Evolutionary conservation across 2,888 invertebrate genomes (phyloP), one percentile per base, ranked within the genome.

Genomic region (Brachypalpus laphriformis): DNA sequence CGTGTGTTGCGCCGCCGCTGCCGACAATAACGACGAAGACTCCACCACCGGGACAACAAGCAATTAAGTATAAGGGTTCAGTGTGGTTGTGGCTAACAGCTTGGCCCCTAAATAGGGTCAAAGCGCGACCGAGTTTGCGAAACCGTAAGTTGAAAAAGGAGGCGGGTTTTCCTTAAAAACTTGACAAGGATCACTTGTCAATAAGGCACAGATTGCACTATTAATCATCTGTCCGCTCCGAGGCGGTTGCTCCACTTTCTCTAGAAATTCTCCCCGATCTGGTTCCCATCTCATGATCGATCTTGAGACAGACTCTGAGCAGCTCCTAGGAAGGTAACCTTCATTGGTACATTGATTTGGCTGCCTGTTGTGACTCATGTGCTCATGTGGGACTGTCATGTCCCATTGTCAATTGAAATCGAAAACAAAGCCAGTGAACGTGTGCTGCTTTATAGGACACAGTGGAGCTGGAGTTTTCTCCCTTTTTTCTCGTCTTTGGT

Each of bases 361-460:
- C 16, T 14, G 28, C n/a, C 16, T 65, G 28, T 8, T 80, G 71
- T 85, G 85, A 85, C 59, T 85, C 85, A 85, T 81, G 61, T 78
- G 85, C 72, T 75, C 81, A 76, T 85, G 81, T 81, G 40, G 14
- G 85, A 81, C 85, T 81, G 81, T 76, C 85, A 85, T 71, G 81
- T 85, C 71, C 70, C 75, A 81, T 85, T 85, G 85, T 81, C 85
- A 85, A 76, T 20, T 81, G 85, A 85, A 85, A 85, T 47, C 65
- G 85, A 85, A 85, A 85, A 71, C 85, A 65, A 81, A 66, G 66
- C 61, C 14, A 34, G 18, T 25, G 42, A 49, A 45, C 47, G 59
- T 57, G 59, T 57, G 28, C 31, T 49, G 47, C 45, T 82, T 70
- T 82, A 76, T 82, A 82, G 82, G 82, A 70, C 70, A 82, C 63